Evolutionary conservation across 2,797 vertebrate species (phyloP).

Genomic region (Lepus oiostolus): DNA sequence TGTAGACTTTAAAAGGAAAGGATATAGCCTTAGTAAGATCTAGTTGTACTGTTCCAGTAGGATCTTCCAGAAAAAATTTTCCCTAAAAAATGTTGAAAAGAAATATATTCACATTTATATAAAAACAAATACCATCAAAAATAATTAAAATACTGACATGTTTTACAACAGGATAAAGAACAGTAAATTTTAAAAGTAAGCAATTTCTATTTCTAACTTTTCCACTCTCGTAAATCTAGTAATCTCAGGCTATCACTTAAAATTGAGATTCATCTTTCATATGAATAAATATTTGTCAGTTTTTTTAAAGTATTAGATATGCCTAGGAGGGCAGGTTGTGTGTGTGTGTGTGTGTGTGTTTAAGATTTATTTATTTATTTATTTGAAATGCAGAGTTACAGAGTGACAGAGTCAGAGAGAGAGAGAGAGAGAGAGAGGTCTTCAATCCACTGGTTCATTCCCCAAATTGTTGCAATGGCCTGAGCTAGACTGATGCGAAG

Average conservation of each 20-base stretch:
- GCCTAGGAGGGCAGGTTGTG: too few species aligned
- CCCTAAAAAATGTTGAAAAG: constrained; percentile 89
- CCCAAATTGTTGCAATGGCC: too few species aligned
- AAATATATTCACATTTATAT: constrained; percentile 25
- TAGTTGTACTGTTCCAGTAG: constrained; percentile 95
- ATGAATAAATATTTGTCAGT: too few species aligned
- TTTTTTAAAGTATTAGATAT: too few species aligned
- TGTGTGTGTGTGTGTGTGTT: too few species aligned
- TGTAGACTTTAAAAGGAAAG: constrained; percentile 86
- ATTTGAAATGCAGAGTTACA: too few species aligned
- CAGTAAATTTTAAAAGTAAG: background rate
- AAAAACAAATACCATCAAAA: constrained; percentile 62
- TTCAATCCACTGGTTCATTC: too few species aligned
- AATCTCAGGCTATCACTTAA: background rate
- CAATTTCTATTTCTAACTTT: constrained; percentile 9
- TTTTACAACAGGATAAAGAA: constrained; percentile 9
- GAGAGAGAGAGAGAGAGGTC: too few species aligned
- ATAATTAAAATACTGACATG: constrained; percentile 40
- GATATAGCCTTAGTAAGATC: constrained; percentile 99
- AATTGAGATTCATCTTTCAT: too few species aligned
- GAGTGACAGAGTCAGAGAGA: too few species aligned
- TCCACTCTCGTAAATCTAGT: background rate
- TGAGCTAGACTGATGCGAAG: too few species aligned
- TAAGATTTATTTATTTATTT: too few species aligned
- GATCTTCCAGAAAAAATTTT: constrained; percentile 97